Conservation (phyloP, 2,888 invertebrate genomes). For the Drosophila mettleri region DNA sequence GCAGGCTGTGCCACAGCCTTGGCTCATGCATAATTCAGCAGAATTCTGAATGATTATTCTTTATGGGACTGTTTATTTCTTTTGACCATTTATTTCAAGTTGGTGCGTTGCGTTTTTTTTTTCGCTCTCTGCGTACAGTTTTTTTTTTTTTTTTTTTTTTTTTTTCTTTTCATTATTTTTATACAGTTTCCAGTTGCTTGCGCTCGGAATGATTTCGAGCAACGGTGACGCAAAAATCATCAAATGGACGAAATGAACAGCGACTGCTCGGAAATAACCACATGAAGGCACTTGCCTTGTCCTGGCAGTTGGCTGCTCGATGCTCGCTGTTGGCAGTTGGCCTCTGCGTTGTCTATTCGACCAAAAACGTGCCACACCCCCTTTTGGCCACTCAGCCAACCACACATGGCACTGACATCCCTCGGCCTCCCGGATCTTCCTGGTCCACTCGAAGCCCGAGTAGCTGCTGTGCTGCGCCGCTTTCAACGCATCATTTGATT, state of each 20-base stretch:
- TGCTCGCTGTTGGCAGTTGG: conserved; percentile 29
- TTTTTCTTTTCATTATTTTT: conserved; percentile 72
- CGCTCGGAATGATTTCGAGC: conserved; percentile 80
- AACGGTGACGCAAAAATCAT: conserved; percentile 81
- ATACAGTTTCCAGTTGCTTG: conserved; percentile 83
- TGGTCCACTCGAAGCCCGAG: conserved; percentile 22
- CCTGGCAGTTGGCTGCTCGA: conserved; percentile 5
- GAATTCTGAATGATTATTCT: conserved; percentile 85
- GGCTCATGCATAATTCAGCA: conserved; percentile 85
- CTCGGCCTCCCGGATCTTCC: not conserved
- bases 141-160: conserved; percentile 27
- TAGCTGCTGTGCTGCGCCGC: conserved; percentile 66
- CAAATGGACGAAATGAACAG: conserved; percentile 60
- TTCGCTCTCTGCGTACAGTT: conserved; percentile 13
- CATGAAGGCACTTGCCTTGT: conserved; percentile 30
- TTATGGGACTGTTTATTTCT: conserved; percentile 85
- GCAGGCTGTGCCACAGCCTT: conserved; percentile 29
- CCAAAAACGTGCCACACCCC: conserved; percentile 58
- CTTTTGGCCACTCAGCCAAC: conserved; percentile 46
- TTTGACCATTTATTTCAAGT: conserved; percentile 84
- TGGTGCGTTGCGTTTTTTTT: conserved; percentile 50
- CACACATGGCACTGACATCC: conserved; percentile 43
- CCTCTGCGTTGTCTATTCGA: conserved; percentile 74
- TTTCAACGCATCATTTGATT: conserved; percentile 81
- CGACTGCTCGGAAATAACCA: conserved; percentile 15